Evolutionary conservation across 2,888 invertebrate species (phyloP).

Genomic region (Andrena camellia): DNA sequence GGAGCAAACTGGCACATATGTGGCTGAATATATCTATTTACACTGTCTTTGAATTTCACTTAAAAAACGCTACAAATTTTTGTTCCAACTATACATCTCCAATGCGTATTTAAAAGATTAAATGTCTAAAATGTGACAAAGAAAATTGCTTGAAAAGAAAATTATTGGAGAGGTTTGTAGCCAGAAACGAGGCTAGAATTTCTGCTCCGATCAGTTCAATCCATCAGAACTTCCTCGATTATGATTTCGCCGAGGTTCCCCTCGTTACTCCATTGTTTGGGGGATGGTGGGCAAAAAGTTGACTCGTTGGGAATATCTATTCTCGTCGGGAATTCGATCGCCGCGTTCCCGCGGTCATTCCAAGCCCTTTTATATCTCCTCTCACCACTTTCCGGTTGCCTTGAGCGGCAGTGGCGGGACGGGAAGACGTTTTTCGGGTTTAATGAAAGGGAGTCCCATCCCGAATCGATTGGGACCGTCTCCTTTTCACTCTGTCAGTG

Average conservation of each 20-base stretch:
- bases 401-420: neutral
- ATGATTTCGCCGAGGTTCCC: conserved; percentile 9
- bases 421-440: conserved; percentile 65
- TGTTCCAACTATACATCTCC: no score
- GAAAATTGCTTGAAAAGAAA: neutral
- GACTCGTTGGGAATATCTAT: conserved; percentile 28
- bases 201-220: conserved; percentile 16
- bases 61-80: no score
- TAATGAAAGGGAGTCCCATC: conserved; percentile 64
- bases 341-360: conserved; percentile 36
- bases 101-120: no score
- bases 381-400: neutral
- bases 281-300: conserved; percentile 4
- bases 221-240: conserved; percentile 19
- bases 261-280: conserved; percentile 25
- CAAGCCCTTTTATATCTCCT: conserved; percentile 37
- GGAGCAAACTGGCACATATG: no score
- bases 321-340: conserved; percentile 28
- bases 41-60: no score
- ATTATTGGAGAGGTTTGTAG: neutral
- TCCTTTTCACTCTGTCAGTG: conserved; percentile 60
- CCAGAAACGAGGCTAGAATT: neutral
- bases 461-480: conserved; percentile 66
- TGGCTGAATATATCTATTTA: no score
- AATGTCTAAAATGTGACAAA: no score